Base-by-base conservation (phyloP, 1,140 invertebrate species). In the Panagrolaimus sp. region DNA sequence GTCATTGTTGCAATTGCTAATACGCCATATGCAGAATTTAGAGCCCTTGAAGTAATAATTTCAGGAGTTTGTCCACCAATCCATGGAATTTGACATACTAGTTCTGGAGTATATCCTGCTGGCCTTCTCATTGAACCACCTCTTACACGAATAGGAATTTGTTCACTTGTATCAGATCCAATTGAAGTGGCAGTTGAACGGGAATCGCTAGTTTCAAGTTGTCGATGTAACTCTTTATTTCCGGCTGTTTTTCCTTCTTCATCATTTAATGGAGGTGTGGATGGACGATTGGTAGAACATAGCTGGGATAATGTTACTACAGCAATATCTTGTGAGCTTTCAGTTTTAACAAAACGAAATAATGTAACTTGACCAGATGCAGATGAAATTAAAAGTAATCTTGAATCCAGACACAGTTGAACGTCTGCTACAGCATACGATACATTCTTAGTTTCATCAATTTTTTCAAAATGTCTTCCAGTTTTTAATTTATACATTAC, bases 401-500 rank as follows among this genome's bases (percentile, higher is more conserved):
- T 88, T 75, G 92, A 95, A 84, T 98, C 94, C 1, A 92, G 89
- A 84, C 93, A 96, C 75, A 98, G 86, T 75, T 90, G 90, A 77
- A 96, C 90, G 73, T 92, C 87, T 83, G 95, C 91, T 72, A 98
- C 89, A n/a, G 92, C 92, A 84, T 97, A 90, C 3, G 92, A 92
- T 84, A 93, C 91, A 69, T 92, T 91, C 80, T 73, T 71, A 75
- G 83, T 68, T 82, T 82, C 13, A 82, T 72, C 69, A 81, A 84
- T 87, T 80, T 90, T 89, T 83, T 95, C 91, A 86, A 96, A 95
- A 63, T 93, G 88, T 83, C 96, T 95, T 65, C 91, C 91, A 79
- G 93, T 96, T 87, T 97, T 98, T 78, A 98, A 85, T 88, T 96
- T 96, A 86, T 98, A 98, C 77, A 98, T 88, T 71, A 96, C 90